Percentiles rank a stretch among this genome's conserved stretches.
phyloP scores from a whole-genome alignment of 2,888 invertebrate species.

The Drosophila paranaensis region DNA sequence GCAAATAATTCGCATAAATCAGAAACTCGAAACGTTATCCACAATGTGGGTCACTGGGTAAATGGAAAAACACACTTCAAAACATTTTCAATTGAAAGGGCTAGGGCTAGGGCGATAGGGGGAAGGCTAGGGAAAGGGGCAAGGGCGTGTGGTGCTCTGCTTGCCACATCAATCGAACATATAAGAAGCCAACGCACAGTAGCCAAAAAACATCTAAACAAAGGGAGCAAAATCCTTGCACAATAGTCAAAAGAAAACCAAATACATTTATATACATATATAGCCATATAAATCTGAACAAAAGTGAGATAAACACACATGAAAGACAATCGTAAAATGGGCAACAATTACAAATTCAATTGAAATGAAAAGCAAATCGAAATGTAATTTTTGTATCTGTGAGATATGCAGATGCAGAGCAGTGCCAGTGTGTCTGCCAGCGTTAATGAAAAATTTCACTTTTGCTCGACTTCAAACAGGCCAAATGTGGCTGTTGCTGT shows the following conservation, averaged over 20 bases:
- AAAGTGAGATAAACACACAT: constrained; percentile 66
- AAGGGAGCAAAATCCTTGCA: constrained; percentile 42
- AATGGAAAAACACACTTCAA: constrained; percentile 68
- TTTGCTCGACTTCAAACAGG: constrained; percentile 53
- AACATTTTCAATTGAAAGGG: constrained; percentile 32
- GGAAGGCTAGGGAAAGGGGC: constrained; percentile 9
- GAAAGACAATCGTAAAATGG: constrained; percentile 62
- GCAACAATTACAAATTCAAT: constrained; percentile 76
- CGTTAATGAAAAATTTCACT: constrained; percentile 81
- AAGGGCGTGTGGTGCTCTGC: constrained; percentile 20
- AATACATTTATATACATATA: not conserved
- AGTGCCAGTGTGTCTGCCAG: constrained; percentile 72
- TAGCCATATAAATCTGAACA: constrained; percentile 8
- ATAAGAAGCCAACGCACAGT: constrained; percentile 32
- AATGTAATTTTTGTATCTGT: constrained; percentile 49
- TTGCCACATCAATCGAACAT: constrained; percentile 50
- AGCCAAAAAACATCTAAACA: constrained; percentile 50
- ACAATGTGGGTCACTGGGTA: constrained; percentile 64
- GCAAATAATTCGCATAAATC: constrained; percentile 75
- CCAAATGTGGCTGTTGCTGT: constrained; percentile 17
- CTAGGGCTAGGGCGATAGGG: not conserved
- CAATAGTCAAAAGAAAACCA: constrained; percentile 37
- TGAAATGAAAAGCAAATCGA: constrained; percentile 69
- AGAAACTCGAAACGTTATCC: constrained; percentile 28
- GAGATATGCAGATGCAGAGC: constrained; percentile 31